Percentiles rank a stretch among this genome's conserved stretches.
These are phyloP conservation scores for Lethocerus indicus DNA, from an alignment of 1,140 invertebrate species.

Conservation along the genomic window DNA sequence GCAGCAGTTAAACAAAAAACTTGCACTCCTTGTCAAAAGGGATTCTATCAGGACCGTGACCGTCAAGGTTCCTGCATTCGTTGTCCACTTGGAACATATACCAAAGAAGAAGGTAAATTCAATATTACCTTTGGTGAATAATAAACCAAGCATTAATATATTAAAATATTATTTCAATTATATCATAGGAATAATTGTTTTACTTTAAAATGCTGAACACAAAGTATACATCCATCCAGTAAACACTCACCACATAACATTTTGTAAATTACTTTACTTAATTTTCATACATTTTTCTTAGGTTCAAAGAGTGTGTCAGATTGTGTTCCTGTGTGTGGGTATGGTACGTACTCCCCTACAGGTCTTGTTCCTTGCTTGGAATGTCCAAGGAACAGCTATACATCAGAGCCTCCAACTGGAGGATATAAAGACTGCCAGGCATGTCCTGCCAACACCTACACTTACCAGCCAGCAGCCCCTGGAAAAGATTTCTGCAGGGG, in stretches of 20 bases:
- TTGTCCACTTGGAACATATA: constrained; percentile 86
- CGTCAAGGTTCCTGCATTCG: constrained; percentile 70
- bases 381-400: constrained; percentile 85
- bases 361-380: constrained; percentile 88
- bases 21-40: constrained; percentile 76
- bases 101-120: constrained; percentile 61
- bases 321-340: constrained; percentile 86
- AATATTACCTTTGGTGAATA: background rate
- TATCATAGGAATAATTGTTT: background rate
- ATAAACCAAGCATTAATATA: background rate
- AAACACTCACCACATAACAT: too few species aligned
- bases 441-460: constrained; percentile 79
- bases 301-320: constrained; percentile 59
- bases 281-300: constrained; percentile 6
- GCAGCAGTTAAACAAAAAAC: constrained; percentile 70
- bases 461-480: constrained; percentile 79
- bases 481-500: constrained; percentile 67
- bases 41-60: constrained; percentile 84
- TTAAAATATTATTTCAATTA: background rate
- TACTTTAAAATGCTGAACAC: background rate
- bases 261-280: constrained; percentile 2
- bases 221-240: background rate
- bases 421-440: constrained; percentile 89
- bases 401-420: constrained; percentile 67
- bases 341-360: constrained; percentile 87